Percentiles rank a stretch among this genome's conserved stretches.
Evolutionary conservation across 2,113 vertebrate species (phyloP).

Genomic region (Falco punctatus): DNA sequence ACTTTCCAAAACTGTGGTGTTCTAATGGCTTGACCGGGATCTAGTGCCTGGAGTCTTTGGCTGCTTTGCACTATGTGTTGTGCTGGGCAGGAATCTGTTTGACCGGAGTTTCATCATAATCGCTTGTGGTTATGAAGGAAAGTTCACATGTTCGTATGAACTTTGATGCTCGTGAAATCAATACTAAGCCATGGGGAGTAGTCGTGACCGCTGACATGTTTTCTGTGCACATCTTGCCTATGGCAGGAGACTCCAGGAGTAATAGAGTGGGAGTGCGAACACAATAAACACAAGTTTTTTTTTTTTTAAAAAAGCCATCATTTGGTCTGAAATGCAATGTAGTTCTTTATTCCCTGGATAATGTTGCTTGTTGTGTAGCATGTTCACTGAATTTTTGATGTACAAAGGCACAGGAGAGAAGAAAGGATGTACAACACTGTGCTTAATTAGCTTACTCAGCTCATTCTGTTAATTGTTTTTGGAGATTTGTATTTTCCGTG

Average conservation of each 20-base stretch:
- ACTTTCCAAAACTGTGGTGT: neutral
- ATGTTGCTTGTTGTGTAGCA: neutral
- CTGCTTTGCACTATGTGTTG: neutral
- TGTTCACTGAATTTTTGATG: neutral
- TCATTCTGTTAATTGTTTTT: neutral
- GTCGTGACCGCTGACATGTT: neutral
- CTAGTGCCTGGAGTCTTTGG: neutral
- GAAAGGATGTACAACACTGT: neutral
- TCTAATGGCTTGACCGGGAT: neutral
- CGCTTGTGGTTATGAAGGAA: constrained; percentile 1
- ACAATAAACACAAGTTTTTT: neutral
- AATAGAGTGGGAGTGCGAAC: neutral
- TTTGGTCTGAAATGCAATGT: neutral
- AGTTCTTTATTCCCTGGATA: constrained; percentile 1
- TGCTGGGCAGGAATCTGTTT: neutral
- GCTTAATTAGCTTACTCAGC: neutral
- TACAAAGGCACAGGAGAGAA: neutral
- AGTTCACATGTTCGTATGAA: neutral
- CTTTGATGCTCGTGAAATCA: neutral
- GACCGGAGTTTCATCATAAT: neutral
- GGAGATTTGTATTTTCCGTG: neutral
- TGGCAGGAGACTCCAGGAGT: neutral
- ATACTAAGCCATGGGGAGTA: neutral
- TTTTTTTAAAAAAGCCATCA: neutral
- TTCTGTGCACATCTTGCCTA: neutral